Conservation (phyloP, 2,888 invertebrate species). For the Meteorus colon region DNA sequence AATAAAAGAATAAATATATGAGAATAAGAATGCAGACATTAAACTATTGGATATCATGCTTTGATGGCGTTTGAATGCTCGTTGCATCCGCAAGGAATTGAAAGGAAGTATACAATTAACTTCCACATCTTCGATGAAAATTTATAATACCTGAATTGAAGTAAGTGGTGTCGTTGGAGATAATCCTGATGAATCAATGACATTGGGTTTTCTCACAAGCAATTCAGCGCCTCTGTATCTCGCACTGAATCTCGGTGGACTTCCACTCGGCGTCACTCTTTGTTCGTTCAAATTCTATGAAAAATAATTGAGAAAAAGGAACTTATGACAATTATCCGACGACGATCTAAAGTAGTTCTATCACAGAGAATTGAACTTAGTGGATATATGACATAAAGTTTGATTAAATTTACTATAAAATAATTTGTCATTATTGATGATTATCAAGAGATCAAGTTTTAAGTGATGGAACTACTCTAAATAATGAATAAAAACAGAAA, state of each 20-base stretch:
- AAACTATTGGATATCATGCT: not conserved
- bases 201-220: slow-evolving; percentile 64
- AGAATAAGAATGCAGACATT: not conserved
- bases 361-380: too few relatives aligned
- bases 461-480: slow-evolving; percentile 25
- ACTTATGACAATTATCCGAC: too few relatives aligned
- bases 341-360: too few relatives aligned
- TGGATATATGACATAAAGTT: too few relatives aligned
- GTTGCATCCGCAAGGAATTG: not conserved
- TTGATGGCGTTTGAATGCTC: not conserved
- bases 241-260: slow-evolving; percentile 68
- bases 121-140: not conserved
- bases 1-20: not conserved
- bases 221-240: slow-evolving; percentile 70
- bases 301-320: slow-evolving; percentile 26
- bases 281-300: slow-evolving; percentile 63
- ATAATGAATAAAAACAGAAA: not conserved
- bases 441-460: too few relatives aligned
- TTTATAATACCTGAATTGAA: slow-evolving; percentile 45
- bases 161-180: slow-evolving; percentile 61
- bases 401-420: too few relatives aligned
- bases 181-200: slow-evolving; percentile 62
- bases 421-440: too few relatives aligned
- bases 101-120: not conserved
- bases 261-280: slow-evolving; percentile 67